These are phyloP conservation scores for Pantherophis guttatus DNA, from an alignment of 2,113 vertebrate genomes.

Conservation along the genomic window DNA sequence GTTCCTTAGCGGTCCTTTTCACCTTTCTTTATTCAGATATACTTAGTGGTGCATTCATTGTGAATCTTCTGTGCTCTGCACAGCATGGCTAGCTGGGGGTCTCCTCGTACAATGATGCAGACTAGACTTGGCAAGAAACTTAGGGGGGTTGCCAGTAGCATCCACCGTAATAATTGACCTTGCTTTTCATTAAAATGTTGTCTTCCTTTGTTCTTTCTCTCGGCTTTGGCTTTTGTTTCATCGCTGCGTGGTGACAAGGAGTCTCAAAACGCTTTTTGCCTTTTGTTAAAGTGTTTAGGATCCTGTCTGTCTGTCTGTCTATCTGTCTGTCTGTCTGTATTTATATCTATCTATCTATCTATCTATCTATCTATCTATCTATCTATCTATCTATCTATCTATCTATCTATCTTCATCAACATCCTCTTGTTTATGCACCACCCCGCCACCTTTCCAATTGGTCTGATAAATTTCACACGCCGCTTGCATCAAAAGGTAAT, in stretches of 20 bases:
- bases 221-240: conserved; percentile 39
- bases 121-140: conserved; percentile 15
- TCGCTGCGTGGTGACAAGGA: neutral
- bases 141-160: neutral
- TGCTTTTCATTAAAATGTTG: conserved; percentile 40
- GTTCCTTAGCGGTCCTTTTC: neutral
- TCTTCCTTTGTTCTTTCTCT: conserved; percentile 42
- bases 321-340: neutral
- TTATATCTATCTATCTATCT: neutral
- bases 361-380: neutral
- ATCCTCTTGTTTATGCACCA: conserved; percentile 18
- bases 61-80: conserved; percentile 28
- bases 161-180: conserved; percentile 12
- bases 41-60: conserved; percentile 13
- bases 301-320: neutral
- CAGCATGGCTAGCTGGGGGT: conserved; percentile 21
- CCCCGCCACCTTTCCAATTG: conserved; percentile 71
- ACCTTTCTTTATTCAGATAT: conserved; percentile 3
- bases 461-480: conserved; percentile 78
- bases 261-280: conserved; percentile 27
- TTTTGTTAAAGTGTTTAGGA: conserved; percentile 32
- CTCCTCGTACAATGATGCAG: conserved; percentile 3
- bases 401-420: neutral
- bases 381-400: neutral
- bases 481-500: conserved; percentile 85